phyloP scores from a whole-genome alignment of 2,113 vertebrate species.

The Brachirus orientalis region DNA sequence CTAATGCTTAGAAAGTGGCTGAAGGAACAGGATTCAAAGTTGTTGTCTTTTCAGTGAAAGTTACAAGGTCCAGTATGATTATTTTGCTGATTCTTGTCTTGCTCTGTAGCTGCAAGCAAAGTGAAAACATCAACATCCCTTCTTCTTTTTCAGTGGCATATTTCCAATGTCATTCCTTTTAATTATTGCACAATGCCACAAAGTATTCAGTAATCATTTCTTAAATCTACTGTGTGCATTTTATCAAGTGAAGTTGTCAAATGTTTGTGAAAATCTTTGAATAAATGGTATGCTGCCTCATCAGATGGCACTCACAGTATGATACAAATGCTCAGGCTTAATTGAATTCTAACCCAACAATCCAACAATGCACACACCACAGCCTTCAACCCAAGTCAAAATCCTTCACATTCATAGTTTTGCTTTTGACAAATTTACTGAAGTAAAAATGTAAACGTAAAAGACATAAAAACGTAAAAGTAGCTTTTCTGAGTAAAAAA shows the following conservation, averaged over 20 bases:
- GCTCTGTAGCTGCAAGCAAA: too few relatives aligned
- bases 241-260: constrained; percentile 25
- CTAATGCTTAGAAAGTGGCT: too few relatives aligned
- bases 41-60: too few relatives aligned
- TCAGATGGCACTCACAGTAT: constrained; percentile 13
- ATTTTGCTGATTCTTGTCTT: too few relatives aligned
- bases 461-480: too few relatives aligned
- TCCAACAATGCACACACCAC: constrained; percentile 1
- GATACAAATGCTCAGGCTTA: constrained; percentile 31
- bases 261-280: constrained; percentile 46
- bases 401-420: too few relatives aligned
- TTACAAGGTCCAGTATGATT: too few relatives aligned
- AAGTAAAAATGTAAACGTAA: too few relatives aligned
- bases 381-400: constrained; percentile 19
- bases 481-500: too few relatives aligned
- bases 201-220: constrained; percentile 11
- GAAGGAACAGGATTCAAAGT: too few relatives aligned
- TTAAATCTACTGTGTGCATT: constrained; percentile 17
- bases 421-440: too few relatives aligned
- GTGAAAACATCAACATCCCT: too few relatives aligned
- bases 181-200: constrained; percentile 13
- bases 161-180: background rate
- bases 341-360: constrained; percentile 4
- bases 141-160: background rate
- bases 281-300: constrained; percentile 14